Evolutionary conservation across 2,797 vertebrate genomes (phyloP).

Genomic region (Agapornis canus): DNA sequence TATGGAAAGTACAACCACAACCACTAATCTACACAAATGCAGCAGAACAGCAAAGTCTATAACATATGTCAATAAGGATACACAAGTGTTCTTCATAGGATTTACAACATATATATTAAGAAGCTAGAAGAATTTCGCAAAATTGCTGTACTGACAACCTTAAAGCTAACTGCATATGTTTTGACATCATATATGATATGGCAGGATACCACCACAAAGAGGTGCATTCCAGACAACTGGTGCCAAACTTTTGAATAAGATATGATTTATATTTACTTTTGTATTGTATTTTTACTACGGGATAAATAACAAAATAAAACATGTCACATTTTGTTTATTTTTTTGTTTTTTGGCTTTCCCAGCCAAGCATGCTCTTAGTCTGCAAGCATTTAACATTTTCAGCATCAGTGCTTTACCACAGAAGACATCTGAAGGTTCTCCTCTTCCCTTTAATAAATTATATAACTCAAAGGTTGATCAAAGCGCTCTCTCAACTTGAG

Average conservation of each 20-base stretch:
- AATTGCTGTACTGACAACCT: conserved; percentile 59
- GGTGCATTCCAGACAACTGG: conserved; percentile 48
- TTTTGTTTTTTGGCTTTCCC: conserved; percentile 60
- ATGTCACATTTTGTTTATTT: conserved; percentile 80
- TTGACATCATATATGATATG: conserved; percentile 33
- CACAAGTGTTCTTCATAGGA: conserved; percentile 37
- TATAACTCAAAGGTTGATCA: conserved; percentile 81
- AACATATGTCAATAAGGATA: conserved; percentile 50
- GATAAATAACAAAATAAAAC: conserved; percentile 81
- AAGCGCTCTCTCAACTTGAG: conserved; percentile 76
- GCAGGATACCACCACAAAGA: conserved; percentile 28
- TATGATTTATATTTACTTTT: conserved; percentile 78
- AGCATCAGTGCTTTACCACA: conserved; percentile 86
- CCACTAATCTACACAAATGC: neutral
- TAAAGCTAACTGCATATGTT: conserved; percentile 59
- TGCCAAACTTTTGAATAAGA: conserved; percentile 66
- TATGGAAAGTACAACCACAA: neutral
- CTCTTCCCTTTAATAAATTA: conserved; percentile 82
- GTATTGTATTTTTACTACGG: conserved; percentile 73
- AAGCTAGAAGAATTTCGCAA: conserved; percentile 61
- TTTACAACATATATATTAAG: conserved; percentile 66
- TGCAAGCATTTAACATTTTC: conserved; percentile 90
- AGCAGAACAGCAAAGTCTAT: conserved; percentile 48
- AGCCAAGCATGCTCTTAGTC: conserved; percentile 79
- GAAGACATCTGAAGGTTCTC: conserved; percentile 90